Conservation (phyloP, 2,797 vertebrate species). For the Gallirallus australis region DNA sequence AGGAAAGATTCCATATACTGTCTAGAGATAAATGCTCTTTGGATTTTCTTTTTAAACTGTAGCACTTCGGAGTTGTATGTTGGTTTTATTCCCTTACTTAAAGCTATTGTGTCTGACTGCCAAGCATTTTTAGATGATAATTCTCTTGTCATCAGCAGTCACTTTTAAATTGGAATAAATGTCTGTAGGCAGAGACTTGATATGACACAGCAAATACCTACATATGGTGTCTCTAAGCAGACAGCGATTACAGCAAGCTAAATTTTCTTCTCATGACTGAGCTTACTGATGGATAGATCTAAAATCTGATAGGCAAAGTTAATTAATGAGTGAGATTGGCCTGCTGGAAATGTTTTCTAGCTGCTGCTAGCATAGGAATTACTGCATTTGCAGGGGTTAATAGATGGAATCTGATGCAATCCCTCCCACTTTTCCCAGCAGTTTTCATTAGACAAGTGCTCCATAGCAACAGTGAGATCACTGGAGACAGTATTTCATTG, state of each 20-base stretch:
- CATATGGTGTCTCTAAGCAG: not conserved
- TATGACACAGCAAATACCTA: constrained; percentile 54
- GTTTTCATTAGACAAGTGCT: constrained; percentile 80
- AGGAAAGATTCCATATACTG: not conserved
- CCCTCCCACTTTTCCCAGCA: constrained; percentile 76
- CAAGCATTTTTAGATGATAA: constrained; percentile 27
- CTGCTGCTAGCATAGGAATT: constrained; percentile 25
- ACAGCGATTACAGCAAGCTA: not conserved
- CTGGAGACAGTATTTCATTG: constrained; percentile 83
- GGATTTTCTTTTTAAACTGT: not conserved
- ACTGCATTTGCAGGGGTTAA: constrained; percentile 77
- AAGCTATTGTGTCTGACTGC: not conserved
- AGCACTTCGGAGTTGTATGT: not conserved
- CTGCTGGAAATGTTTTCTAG: constrained; percentile 21
- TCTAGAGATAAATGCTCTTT: not conserved
- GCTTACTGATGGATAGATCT: not conserved
- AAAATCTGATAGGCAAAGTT: not conserved
- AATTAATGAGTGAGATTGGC: not conserved
- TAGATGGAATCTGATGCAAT: constrained; percentile 79
- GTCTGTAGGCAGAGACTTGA: constrained; percentile 20
- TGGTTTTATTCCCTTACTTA: not conserved
- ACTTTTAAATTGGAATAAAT: not conserved
- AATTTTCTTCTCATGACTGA: not conserved
- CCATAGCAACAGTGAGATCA: constrained; percentile 88
- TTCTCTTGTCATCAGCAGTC: constrained; percentile 22